Evolutionary conservation across 2,888 invertebrate genomes (phyloP).

Genomic region (Volucella inflata): DNA sequence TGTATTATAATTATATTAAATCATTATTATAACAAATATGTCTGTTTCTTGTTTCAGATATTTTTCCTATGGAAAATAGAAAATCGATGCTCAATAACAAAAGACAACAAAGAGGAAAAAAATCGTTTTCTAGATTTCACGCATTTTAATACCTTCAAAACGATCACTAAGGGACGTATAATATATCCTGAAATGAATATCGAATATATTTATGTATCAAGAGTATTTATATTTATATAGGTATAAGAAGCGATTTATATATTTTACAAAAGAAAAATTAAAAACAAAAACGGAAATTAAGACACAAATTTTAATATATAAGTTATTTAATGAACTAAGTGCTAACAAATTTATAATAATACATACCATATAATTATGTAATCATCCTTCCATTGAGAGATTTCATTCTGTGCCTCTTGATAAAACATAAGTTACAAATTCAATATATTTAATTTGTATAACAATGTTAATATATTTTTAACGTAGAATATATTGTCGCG

Average conservation of each 20-base stretch:
- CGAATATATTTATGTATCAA: not conserved
- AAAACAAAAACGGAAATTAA: constrained; percentile 35
- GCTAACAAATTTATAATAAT: not conserved
- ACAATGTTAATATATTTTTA: constrained; percentile 30
- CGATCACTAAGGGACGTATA: constrained; percentile 8
- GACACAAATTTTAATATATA: constrained; percentile 45
- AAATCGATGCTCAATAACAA: constrained; percentile 25
- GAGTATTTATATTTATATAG: not conserved
- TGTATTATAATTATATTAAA: not conserved
- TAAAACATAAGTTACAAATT: constrained; percentile 29
- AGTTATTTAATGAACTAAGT: not conserved
- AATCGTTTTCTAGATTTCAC: not conserved
- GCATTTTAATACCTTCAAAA: constrained; percentile 28
- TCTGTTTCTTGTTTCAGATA: constrained; percentile 55
- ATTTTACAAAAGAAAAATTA: not conserved
- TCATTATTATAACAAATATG: too few species aligned
- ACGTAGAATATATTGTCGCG: constrained; percentile 24
- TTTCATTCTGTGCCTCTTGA: constrained; percentile 51
- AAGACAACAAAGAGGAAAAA: not conserved
- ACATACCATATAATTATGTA: not conserved
- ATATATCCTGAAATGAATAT: constrained; percentile 4
- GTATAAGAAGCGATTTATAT: not conserved
- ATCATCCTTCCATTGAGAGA: constrained; percentile 31
- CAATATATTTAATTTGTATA: not conserved
- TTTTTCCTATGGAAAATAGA: constrained; percentile 72